A percentile compares a stretch with the other conserved stretches of the same genome.
phyloP scores from a whole-genome alignment of 2,888 invertebrate species.

The Brachyopa scutellaris region DNA sequence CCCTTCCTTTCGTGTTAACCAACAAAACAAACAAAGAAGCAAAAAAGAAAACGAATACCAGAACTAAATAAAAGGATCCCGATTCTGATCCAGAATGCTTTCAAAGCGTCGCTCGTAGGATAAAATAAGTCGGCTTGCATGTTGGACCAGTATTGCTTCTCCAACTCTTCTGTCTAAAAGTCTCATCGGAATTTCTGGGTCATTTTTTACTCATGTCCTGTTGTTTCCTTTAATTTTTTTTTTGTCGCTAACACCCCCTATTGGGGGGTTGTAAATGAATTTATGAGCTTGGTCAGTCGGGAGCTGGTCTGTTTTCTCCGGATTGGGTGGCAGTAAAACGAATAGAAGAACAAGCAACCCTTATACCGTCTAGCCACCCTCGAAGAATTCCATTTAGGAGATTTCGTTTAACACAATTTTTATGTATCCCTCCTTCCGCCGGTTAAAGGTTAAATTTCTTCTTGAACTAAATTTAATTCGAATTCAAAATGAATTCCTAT shows the following conservation, averaged over 20 bases:
- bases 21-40: background rate
- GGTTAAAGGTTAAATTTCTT: conserved; percentile 14
- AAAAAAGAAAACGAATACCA: background rate
- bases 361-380: background rate
- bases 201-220: conserved; percentile 57
- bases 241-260: background rate
- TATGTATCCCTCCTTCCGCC: background rate
- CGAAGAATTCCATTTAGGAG: conserved; percentile 17
- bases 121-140: conserved; percentile 4
- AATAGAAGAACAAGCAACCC: background rate
- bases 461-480: conserved; percentile 46
- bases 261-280: conserved; percentile 57
- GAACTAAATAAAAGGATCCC: conserved; percentile 26
- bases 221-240: conserved; percentile 1
- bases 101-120: conserved; percentile 12
- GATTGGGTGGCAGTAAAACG: conserved; percentile 17
- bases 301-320: conserved; percentile 38
- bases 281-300: conserved; percentile 58
- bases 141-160: conserved; percentile 4
- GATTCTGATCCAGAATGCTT: too few relatives aligned
- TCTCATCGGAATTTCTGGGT: conserved; percentile 52
- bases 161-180: background rate
- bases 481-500: conserved; percentile 50
- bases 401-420: conserved; percentile 30
- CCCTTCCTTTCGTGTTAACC: conserved; percentile 12